Conservation (phyloP, 2,888 invertebrate genomes). For the Eristalinus sepulchralis region DNA sequence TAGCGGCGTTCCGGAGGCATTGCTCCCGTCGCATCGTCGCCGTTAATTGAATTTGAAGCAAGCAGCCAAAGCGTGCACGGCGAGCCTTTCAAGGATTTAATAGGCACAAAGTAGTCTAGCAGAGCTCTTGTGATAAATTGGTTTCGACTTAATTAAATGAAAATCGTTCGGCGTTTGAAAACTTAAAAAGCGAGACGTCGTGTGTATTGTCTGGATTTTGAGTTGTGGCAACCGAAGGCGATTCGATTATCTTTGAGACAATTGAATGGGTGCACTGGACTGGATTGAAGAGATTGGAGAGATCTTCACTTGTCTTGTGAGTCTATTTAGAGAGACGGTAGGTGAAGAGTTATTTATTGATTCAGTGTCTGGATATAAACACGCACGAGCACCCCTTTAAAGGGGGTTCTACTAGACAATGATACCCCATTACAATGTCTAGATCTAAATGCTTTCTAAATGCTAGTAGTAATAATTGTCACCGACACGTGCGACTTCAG, state of each 20-base stretch:
- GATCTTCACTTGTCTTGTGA: neutral
- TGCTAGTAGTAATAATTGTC: neutral
- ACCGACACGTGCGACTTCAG: neutral
- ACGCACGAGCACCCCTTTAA: neutral
- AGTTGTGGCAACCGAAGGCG: neutral
- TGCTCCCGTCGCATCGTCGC: constrained; percentile 41
- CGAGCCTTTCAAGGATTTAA: constrained; percentile 56
- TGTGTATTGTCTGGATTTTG: neutral
- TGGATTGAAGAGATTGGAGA: neutral
- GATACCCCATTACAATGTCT: neutral
- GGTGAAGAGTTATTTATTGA: no score
- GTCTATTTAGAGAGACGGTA: no score
- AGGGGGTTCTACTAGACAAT: no score
- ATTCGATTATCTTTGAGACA: neutral
- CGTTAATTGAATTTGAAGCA: constrained; percentile 68
- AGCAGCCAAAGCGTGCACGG: constrained; percentile 38
- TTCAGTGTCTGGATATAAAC: no score
- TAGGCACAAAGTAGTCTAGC: constrained; percentile 49
- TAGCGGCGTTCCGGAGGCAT: constrained; percentile 48
- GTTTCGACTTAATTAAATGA: constrained; percentile 71
- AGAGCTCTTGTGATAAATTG: constrained; percentile 59
- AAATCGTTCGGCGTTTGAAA: constrained; percentile 43
- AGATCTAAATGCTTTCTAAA: neutral
- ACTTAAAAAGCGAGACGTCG: neutral
- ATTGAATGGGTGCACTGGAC: neutral